These are phyloP conservation scores for Pseudococcus jackbeardsleyi DNA, from an alignment of 2,888 invertebrate genomes.

Conservation along the genomic window DNA sequence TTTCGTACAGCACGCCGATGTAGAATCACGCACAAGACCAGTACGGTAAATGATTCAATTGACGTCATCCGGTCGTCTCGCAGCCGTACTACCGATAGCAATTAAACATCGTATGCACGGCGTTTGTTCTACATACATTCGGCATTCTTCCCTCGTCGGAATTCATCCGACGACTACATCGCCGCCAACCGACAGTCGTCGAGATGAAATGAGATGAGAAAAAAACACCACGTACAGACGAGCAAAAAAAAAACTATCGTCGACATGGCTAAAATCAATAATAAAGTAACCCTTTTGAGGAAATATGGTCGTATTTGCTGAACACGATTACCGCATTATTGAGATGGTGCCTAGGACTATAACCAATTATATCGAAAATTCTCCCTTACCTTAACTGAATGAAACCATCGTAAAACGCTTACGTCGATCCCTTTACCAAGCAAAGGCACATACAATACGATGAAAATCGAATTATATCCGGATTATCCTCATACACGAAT, in stretches of 20 bases:
- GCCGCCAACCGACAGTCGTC: conserved; percentile 17
- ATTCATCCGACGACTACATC: conserved; percentile 22
- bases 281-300: not conserved
- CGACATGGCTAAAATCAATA: conserved; percentile 2
- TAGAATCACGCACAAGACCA: conserved; percentile 40
- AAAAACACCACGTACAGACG: not conserved
- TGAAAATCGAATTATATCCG: not conserved
- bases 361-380: not conserved
- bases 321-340: not conserved
- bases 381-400: not conserved
- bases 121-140: conserved; percentile 44
- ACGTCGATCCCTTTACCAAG: not conserved
- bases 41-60: conserved; percentile 49
- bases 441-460: not conserved
- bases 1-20: conserved; percentile 9
- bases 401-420: not conserved
- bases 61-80: conserved; percentile 54
- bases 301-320: not conserved
- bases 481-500: not conserved
- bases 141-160: conserved; percentile 36
- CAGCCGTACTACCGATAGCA: conserved; percentile 32
- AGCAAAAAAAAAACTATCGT: not conserved
- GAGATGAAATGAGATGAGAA: not conserved
- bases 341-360: not conserved
- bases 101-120: conserved; percentile 29